Percentiles rank a stretch among this genome's conserved stretches.
phyloP scores from a whole-genome alignment of 2,797 vertebrate genomes.

The Carapus acus region DNA sequence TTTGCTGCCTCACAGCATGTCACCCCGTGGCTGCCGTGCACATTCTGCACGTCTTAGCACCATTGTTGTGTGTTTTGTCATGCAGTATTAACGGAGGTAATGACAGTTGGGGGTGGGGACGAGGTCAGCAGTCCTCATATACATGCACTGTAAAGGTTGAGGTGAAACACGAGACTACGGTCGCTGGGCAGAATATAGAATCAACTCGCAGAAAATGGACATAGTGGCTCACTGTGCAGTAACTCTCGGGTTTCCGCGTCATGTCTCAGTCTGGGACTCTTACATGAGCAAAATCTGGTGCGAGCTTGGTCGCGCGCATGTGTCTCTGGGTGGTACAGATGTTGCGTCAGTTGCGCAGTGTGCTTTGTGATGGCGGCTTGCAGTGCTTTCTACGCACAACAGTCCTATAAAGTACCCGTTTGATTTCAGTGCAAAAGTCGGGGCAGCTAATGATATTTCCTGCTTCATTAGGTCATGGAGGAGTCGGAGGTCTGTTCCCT shows the following conservation, averaged over 20 bases:
- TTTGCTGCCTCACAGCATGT: not conserved
- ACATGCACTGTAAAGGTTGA: constrained; percentile 28
- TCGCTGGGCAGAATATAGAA: constrained; percentile 18
- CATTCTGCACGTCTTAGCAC: constrained; percentile 27
- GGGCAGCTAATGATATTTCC: constrained; percentile 63
- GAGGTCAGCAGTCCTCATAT: constrained; percentile 35
- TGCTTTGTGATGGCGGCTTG: constrained; percentile 12
- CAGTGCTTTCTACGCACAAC: constrained; percentile 26
- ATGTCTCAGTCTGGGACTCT: constrained; percentile 12
- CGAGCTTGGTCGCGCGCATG: constrained; percentile 5
- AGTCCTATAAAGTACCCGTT: constrained; percentile 44
- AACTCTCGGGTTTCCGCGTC: constrained; percentile 11
- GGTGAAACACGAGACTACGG: constrained; percentile 34
- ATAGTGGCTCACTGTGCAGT: constrained; percentile 22
- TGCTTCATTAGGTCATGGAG: constrained; percentile 80
- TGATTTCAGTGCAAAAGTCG: constrained; percentile 54
- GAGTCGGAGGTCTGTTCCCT: constrained; percentile 82
- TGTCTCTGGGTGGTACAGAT: constrained; percentile 8
- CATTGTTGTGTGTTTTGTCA: constrained; percentile 40
- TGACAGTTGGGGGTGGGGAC: constrained; percentile 35
- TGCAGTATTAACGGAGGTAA: constrained; percentile 37
- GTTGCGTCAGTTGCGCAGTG: not conserved
- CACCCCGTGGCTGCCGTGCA: constrained; percentile 7
- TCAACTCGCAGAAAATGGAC: constrained; percentile 18
- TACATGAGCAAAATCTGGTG: constrained; percentile 10